Evolutionary conservation across 2,888 invertebrate species (phyloP), one percentile per base, ranked within the genome.

Genomic region (Darwinula stevensoni): DNA sequence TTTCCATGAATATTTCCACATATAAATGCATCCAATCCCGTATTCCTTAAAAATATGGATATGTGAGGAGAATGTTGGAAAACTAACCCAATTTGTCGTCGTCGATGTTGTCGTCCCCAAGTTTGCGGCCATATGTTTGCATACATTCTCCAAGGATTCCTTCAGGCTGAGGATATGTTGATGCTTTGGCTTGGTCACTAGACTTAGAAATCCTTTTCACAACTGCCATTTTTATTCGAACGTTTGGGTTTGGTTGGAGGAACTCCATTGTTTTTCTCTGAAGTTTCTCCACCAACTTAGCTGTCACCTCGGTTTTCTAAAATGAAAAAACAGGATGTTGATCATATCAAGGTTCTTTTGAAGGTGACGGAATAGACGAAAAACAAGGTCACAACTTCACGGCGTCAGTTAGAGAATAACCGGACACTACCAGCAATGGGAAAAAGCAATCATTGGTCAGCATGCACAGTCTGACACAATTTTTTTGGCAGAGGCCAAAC

Each of bases 111-210:
- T 88, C 86, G 42, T 91, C 88, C 38, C 94, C 94, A 39, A 97
- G 62, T 53, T 82, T 84, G 54, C 73, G 73, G 38, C 94, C 94
- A 51, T 84, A 88, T 43, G 67, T 68, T 40, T 76, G 61, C 88
- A 97, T 91, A 45, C 84, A 78, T 50, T 97, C 97, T 2, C 88
- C 91, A 18, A 97, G 62, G 27, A 76, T 73, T 32, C 94, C 94
- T 55, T 97, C 97, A 1, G 97, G 91, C 52, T 97, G 97, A 31
- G 94, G 94, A 55, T 99, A 99, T 29, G 88, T 80, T 48, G 80
- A 75, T 40, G 78, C 80, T 57, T 88, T 91, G 26, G 86, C 80
- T 53, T 86, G 86, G 11, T 88, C 88, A 46, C 86, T 74, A 39
- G 97, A 62, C 58, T 94, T 97, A 45, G 86, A 86, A 45, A 94